Conservation (phyloP, 2,888 invertebrate species). For the Camponotus fellah region DNA sequence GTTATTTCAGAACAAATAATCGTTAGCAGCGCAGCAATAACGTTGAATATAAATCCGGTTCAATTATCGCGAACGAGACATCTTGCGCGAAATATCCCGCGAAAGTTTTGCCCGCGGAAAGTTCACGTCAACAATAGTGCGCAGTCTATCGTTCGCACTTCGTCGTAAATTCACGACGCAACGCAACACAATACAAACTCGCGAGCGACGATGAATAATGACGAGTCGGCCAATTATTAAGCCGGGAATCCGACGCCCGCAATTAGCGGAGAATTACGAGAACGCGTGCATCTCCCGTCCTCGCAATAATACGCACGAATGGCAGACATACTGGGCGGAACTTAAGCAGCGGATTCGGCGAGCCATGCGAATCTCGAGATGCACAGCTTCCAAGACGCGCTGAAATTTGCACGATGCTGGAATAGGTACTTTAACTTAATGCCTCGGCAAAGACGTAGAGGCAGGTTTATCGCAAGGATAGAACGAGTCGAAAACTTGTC, state of each 20-base stretch:
- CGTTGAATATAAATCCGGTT: background rate
- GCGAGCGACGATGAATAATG: slow-evolving; percentile 35
- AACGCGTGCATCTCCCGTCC: background rate
- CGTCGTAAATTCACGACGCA: slow-evolving; percentile 25
- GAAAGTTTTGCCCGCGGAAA: slow-evolving; percentile 19
- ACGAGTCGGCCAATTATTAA: slow-evolving; percentile 43
- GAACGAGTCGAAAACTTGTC: slow-evolving; percentile 7
- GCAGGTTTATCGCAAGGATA: slow-evolving; percentile 11
- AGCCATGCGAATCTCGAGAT: background rate
- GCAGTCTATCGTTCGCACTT: slow-evolving; percentile 3
- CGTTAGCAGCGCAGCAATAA: background rate
- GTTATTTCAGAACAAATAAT: slow-evolving; percentile 20
- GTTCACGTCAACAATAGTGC: slow-evolving; percentile 30
- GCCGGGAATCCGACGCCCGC: slow-evolving; percentile 29
- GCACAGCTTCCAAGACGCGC: background rate
- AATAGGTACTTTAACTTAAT: slow-evolving; percentile 6
- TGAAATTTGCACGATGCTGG: background rate
- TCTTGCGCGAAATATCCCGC: slow-evolving; percentile 29
- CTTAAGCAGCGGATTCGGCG: slow-evolving; percentile 29
- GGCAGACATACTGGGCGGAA: slow-evolving; percentile 24
- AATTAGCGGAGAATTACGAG: slow-evolving; percentile 41
- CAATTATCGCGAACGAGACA: slow-evolving; percentile 22
- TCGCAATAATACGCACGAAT: slow-evolving; percentile 32
- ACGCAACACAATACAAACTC: slow-evolving; percentile 48
- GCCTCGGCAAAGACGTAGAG: background rate